These are phyloP conservation scores for Galaxea fascicularis DNA, from an alignment of 92 coral and sea anemone genomes.

Conservation along the genomic window DNA sequence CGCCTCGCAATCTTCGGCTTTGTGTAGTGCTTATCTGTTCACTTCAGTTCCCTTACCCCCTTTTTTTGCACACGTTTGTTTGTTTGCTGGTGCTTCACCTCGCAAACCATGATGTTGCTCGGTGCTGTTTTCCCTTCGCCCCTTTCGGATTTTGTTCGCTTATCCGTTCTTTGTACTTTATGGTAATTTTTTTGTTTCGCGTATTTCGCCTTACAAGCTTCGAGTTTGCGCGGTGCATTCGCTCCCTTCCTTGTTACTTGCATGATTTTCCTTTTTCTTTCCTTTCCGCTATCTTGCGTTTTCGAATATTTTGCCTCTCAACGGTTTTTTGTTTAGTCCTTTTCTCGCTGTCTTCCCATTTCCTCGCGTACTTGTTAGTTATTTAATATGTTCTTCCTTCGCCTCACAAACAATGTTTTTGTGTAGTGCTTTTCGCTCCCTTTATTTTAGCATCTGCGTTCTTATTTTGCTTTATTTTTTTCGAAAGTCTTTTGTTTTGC, in stretches of 20 bases:
- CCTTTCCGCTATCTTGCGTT: constrained; percentile 1
- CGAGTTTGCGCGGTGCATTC: constrained; percentile 7
- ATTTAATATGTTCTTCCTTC: not conserved
- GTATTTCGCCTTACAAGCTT: not conserved
- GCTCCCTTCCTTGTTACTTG: not conserved
- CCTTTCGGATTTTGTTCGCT: not conserved
- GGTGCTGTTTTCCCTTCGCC: not conserved
- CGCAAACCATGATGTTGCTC: not conserved
- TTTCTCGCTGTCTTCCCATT: constrained; percentile 1
- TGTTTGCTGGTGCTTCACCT: not conserved
- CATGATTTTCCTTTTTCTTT: not conserved
- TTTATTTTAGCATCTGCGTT: not conserved
- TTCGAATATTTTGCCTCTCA: constrained; percentile 2
- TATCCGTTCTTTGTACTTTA: constrained; percentile 6
- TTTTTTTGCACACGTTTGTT: constrained; percentile 10
- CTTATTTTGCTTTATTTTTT: constrained; percentile 3
- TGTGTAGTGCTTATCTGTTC: not conserved
- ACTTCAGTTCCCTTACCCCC: not conserved
- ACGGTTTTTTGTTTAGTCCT: constrained; percentile 1
- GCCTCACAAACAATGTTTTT: not conserved
- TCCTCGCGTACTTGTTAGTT: constrained; percentile 6
- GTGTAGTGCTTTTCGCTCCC: not conserved
- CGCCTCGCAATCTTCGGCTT: constrained; percentile 3
- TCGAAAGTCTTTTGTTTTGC: not conserved
- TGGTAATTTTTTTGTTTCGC: not conserved